Percentiles rank a stretch among this genome's conserved stretches.
Conservation (phyloP, 1,140 invertebrate genomes). For the silkworm (Bombyx mori) region ASM3026992v2 NC_085110.1:8311501-8312000, state of each 20-base stretch:
- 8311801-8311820: too few relatives aligned
- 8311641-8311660: constrained; percentile 3
- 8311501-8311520: constrained; percentile 53
- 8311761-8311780: constrained; percentile 37
- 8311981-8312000: background rate
- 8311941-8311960: background rate
- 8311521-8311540: constrained; percentile 61
- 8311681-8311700: constrained; percentile 8
- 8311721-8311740: constrained; percentile 53
- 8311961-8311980: background rate
- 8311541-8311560: constrained; percentile 40
- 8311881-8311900: too few relatives aligned
- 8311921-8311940: background rate
- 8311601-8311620: constrained; percentile 32
- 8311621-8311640: constrained; percentile 6
- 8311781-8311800: constrained; percentile 39
- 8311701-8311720: constrained; percentile 30
- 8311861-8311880: too few relatives aligned
- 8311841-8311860: too few relatives aligned
- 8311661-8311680: background rate
- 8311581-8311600: constrained; percentile 36
- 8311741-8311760: constrained; percentile 54
- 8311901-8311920: too few relatives aligned
- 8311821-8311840: too few relatives aligned
- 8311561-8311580: constrained; percentile 28